These are phyloP conservation scores for Drosophila paucipuncta DNA, from an alignment of 2,888 invertebrate species.

Conservation along the genomic window DNA sequence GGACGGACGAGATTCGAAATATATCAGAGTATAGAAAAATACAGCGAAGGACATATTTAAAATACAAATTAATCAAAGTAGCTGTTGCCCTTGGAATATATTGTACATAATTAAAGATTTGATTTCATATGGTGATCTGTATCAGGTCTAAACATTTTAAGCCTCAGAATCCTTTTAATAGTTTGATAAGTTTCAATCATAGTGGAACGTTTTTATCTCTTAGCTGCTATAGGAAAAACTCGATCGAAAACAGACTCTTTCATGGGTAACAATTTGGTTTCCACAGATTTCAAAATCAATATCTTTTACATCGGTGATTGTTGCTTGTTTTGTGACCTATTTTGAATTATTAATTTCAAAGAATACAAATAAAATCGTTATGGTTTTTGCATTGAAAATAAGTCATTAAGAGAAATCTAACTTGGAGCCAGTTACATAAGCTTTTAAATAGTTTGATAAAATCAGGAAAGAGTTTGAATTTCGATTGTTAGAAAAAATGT, in stretches of 20 bases:
- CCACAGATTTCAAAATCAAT: background rate
- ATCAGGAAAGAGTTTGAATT: background rate
- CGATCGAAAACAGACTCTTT: background rate
- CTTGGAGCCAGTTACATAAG: background rate
- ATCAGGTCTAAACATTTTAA: background rate
- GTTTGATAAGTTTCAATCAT: background rate
- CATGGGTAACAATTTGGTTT: background rate
- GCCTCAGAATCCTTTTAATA: background rate
- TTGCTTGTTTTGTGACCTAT: background rate
- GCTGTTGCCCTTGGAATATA: background rate
- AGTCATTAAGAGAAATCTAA: background rate
- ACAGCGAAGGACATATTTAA: background rate
- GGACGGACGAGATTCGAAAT: background rate
- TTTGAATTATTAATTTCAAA: background rate
- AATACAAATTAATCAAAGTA: background rate
- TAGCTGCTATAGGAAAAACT: too few species aligned
- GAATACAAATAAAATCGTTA: background rate
- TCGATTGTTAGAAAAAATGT: background rate
- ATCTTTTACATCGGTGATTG: background rate
- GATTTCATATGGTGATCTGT: background rate
- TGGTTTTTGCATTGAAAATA: background rate
- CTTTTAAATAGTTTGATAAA: background rate
- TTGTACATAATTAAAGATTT: background rate
- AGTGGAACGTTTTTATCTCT: background rate
- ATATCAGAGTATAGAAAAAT: background rate